Evolutionary conservation across 2,888 invertebrate species (phyloP).

Genomic region (Oxystoma pomonae): DNA sequence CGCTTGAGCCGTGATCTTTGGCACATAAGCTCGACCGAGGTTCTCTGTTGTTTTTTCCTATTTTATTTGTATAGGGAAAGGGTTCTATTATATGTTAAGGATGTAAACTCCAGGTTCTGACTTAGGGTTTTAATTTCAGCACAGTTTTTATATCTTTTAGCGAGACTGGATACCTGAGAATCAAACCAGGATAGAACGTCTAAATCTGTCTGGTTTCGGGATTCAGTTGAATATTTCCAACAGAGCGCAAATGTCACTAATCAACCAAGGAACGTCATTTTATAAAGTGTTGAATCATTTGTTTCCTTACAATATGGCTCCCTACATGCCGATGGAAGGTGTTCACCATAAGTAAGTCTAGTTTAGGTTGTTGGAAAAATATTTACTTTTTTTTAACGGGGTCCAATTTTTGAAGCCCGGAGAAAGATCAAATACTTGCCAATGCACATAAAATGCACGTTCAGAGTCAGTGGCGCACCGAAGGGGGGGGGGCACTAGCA

Average conservation of each 20-base stretch:
- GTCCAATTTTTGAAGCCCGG: background rate
- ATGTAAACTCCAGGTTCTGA: too few relatives aligned
- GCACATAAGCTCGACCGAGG: too few relatives aligned
- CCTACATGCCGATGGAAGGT: conserved; percentile 47
- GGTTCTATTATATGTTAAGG: too few relatives aligned
- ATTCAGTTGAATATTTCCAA: conserved; percentile 42
- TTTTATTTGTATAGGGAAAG: too few relatives aligned
- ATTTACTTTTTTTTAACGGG: background rate
- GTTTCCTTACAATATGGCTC: conserved; percentile 44
- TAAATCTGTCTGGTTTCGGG: conserved; percentile 37
- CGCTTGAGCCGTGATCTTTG: too few relatives aligned
- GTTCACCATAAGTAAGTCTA: conserved; percentile 43
- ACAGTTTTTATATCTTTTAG: background rate
- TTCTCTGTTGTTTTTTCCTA: too few relatives aligned
- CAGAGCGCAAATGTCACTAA: conserved; percentile 43
- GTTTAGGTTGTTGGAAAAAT: too few relatives aligned
- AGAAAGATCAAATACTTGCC: too few relatives aligned
- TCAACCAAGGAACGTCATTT: conserved; percentile 43
- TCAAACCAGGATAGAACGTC: conserved; percentile 30
- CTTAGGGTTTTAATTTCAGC: too few relatives aligned
- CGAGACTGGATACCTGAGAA: conserved; percentile 5
- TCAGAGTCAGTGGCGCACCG: too few relatives aligned
- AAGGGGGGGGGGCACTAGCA: too few relatives aligned
- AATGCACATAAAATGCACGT: too few relatives aligned
- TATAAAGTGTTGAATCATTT: conserved; percentile 40